Evolutionary conservation across 2,797 vertebrate species (phyloP), one percentile per base, ranked within the genome.

Genomic region (Chloroceryle inda): DNA sequence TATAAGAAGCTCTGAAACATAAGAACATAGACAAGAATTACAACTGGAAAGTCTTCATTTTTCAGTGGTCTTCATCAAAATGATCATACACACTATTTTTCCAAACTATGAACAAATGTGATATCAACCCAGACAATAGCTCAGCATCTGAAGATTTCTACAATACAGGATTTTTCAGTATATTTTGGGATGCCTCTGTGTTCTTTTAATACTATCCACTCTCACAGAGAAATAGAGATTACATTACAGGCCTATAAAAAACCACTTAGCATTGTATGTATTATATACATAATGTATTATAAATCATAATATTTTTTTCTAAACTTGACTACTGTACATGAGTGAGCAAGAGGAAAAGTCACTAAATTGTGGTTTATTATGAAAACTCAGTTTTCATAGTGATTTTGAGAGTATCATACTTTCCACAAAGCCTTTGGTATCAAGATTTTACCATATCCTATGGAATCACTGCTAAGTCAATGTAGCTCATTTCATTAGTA

Each of bases 401-500:
- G 47, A 69, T 92, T 87, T 77, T 81, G 45, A 81, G 61, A 83
- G 20, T 55, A 88, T 44, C 17, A 38, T 45, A 79, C 27, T 47
- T 49, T 85, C 50, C 82, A 37, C 35, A 92, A 93, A 94, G 40
- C 83, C 71, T 64, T 63, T 58, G 31, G 16, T 81, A 74, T 72
- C n/a, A 76, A 91, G 55, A 49, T 71, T 89, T 95, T 86, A 47
- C 47, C 21, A 15, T 58, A 72, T 68, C 66, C 89, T 55, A 86
- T 56, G 95, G 72, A 83, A 91, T 78, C 58, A 79, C 44, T 19
- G 38, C 52, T 92, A 73, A 38, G 63, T 53, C 31, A 93, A 56
- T 40, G 19, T 84, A 94, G 69, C 17, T 82, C 66, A 68, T 85
- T 64, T 95, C 88, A 81, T 88, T 88, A 96, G 89, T 63, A 59